Base-by-base conservation (phyloP, 2,113 vertebrate species). In the Oryzias melastigma region DNA sequence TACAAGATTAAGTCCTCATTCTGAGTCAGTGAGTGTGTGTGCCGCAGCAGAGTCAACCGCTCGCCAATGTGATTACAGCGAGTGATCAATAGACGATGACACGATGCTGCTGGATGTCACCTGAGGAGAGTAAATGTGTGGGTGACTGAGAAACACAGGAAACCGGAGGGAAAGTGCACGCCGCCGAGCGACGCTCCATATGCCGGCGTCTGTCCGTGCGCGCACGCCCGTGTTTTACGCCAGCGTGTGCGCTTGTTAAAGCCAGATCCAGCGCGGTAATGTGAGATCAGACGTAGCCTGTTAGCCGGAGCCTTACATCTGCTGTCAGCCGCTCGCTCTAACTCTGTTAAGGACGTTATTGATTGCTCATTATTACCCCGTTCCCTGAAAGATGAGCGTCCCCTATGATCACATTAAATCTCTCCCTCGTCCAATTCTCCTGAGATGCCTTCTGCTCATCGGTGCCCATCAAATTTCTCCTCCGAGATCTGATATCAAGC, bases 351-450 rank as follows among this genome's bases (percentile, higher is more conserved):
- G 80, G 86, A 83, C 73, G 73, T 89, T 90, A 90, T 90, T 90
- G 90, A 91, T 89, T 91, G 90, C 84, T 90, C 89, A 89, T 90
- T 90, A 89, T 88, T 88, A 83, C 80, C 75, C 81, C 83, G 84
- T 79, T 87, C 78, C 76, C 86, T 89, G 89, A 88, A 92, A 93
- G 88, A 89, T 87, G 89, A 93, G 88, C 87, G 85, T 93, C 85
- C 90, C 87, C 84, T 82, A 87, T 93, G 90, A 91, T 91, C 89
- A 86, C 90, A 90, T 92, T 92, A 92, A 91, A 88, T 85, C 83
- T 82, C 87, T 85, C 87, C 86, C 82, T 86, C 80, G 65, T 82
- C 85, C 78, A 83, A 89, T 83, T 74, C 89, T 87, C 89, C 87
- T 54, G 90, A 90, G 89, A 88, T 71, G 84, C 87, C 87, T 81